Conservation (phyloP, 2,888 invertebrate genomes). For the Philhelius pedissequus region DNA sequence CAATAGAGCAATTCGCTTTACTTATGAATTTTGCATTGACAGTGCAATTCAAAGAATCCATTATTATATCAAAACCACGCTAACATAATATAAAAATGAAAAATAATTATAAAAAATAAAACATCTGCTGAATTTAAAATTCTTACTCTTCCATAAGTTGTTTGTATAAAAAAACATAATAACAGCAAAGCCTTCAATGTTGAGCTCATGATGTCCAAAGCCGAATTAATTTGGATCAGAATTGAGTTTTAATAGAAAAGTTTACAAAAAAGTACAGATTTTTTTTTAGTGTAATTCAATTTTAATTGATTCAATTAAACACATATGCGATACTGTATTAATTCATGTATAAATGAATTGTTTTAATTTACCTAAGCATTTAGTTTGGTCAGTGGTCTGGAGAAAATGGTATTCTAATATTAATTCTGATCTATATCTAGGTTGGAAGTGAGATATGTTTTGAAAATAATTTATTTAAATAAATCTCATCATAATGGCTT, state of each 20-base stretch:
- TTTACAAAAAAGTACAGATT: neutral
- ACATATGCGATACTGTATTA: neutral
- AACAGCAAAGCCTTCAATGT: neutral
- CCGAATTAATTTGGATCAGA: neutral
- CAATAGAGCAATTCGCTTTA: neutral
- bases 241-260: neutral
- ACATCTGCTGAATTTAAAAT: neutral
- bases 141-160: neutral
- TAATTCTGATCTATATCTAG: too few species aligned
- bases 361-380: neutral
- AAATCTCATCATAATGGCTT: too few species aligned
- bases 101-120: neutral
- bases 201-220: neutral
- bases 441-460: too few species aligned
- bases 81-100: neutral
- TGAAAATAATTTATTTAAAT: too few species aligned
- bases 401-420: neutral
- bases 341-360: too few species aligned
- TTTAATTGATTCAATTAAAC: neutral
- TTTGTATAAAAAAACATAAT: neutral
- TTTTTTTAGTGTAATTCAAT: neutral
- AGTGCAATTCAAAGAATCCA: neutral
- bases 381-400: neutral
- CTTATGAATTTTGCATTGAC: neutral
- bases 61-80: constrained; percentile 10